Evolutionary conservation across 2,113 vertebrate genomes (phyloP), one percentile per base, ranked within the genome.

Genomic region (Passer montanus): DNA sequence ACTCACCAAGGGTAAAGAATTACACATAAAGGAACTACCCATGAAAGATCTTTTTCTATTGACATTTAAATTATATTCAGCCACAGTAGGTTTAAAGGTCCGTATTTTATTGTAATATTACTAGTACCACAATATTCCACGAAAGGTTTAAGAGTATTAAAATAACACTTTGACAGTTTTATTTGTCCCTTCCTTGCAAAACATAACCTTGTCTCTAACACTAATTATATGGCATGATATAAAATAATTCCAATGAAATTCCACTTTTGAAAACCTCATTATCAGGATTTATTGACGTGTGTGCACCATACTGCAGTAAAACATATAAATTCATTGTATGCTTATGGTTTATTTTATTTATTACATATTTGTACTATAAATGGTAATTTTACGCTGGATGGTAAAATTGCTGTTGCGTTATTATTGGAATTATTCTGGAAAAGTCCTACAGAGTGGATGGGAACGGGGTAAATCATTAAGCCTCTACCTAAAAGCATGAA

Each of bases 201-300:
- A 72, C 79, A 88, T 88, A 82, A 69, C 53, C 47, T 90, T 86
- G 62, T 23, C 63, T 92, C 76, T 93, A 92, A 60, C 35, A 81
- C 72, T 87, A 94, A 92, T 95, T 94, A 91, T 91, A 82, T 33
- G 7, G 73, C 68, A 87, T 72, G 62, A 79, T 94, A 76, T 86
- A 89, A 94, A 97, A 92, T 91, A 89, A 91, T 86, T 84, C 87
- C 67, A 94, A 91, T 87, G 79, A 85, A 90, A 95, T 86, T 91
- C 72, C 62, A 60, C 89, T 87, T 92, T 86, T 96, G 87, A 96
- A 97, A 95, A 91, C 64, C 93, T 91, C 81, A 97, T 96, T 96
- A 94, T 68, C 39, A 56, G 67, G 69, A 94, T 95, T 95, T 97
- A 96, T 91, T 91, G 77, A 68, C 10, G 15, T 78, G 5, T 58